Evolutionary conservation across 2,113 vertebrate genomes (phyloP).

Genomic region (Hylia prasina): DNA sequence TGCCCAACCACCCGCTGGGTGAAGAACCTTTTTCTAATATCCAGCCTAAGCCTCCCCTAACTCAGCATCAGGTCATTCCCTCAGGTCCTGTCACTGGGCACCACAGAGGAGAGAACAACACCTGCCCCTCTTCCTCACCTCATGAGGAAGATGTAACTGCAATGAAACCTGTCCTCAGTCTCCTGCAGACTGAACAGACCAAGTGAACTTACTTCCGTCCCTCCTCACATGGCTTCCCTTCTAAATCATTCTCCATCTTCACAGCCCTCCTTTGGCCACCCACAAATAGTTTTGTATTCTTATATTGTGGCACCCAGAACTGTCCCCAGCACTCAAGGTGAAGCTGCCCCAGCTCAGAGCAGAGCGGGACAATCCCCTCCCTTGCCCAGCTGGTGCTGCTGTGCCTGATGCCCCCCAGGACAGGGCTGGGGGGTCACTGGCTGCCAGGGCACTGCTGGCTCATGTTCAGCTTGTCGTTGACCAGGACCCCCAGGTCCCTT

Average conservation of each 20-base stretch:
- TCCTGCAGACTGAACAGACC: not conserved
- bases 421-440: accelerated
- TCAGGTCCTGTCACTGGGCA: accelerated
- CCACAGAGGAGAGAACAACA: not conserved
- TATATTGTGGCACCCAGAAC: accelerated
- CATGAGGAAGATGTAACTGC: not conserved
- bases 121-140: not conserved
- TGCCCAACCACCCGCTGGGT: accelerated
- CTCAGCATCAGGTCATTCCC: not conserved
- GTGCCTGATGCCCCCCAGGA: not conserved
- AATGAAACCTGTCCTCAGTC: not conserved
- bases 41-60: not conserved
- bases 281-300: not conserved
- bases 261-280: not conserved
- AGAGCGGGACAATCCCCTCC: not conserved
- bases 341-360: not conserved
- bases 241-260: not conserved
- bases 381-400: accelerated
- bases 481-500: not conserved
- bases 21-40: not conserved
- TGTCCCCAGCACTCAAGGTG: accelerated
- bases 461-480: not conserved
- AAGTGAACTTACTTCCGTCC: not conserved
- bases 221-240: not conserved
- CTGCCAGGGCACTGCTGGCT: not conserved